phyloP scores from a whole-genome alignment of 1,140 invertebrate species.

The Heliconius melpomene region DNA sequence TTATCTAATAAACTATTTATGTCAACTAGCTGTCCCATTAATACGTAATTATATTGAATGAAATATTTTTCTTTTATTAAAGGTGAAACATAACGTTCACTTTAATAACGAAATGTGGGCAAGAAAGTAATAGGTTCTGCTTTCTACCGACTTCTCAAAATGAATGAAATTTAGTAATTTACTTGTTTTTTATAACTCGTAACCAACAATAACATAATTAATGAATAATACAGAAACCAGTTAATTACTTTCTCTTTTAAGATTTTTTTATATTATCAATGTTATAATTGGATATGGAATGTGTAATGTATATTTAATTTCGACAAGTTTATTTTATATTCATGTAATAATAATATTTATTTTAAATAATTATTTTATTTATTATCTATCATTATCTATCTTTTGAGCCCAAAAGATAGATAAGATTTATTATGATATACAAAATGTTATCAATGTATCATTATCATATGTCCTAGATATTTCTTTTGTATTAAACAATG shows the following conservation, averaged over 20 bases:
- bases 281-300: no score
- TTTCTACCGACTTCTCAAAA: neutral
- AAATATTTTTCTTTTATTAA: neutral
- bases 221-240: no score
- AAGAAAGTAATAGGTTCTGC: neutral
- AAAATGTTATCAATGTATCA: neutral
- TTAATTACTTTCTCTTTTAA: no score
- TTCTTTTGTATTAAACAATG: neutral
- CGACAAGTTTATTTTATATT: no score
- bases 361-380: no score
- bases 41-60: neutral
- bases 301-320: no score
- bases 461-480: neutral
- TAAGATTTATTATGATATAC: neutral
- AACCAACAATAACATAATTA: neutral
- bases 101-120: neutral
- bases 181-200: neutral
- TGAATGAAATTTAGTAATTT: neutral
- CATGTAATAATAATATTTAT: no score
- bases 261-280: no score
- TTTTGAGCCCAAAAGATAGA: neutral
- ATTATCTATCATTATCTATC: no score
- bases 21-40: neutral
- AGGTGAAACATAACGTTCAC: neutral
- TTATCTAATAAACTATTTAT: neutral